Evolutionary conservation across 2,888 invertebrate species (phyloP).

Genomic region (Spialia ferax): DNA sequence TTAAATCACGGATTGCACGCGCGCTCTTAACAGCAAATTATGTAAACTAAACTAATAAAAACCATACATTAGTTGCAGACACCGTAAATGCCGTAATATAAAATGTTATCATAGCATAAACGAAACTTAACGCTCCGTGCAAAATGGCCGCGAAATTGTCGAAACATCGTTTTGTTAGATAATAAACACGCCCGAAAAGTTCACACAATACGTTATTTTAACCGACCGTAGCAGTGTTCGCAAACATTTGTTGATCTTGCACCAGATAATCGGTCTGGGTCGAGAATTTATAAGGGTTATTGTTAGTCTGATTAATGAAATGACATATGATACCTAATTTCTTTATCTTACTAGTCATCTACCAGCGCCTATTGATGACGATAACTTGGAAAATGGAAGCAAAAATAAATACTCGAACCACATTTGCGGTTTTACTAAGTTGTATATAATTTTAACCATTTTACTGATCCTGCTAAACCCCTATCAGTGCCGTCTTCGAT

Average conservation of each 20-base stretch:
- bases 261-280: neutral
- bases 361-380: no score
- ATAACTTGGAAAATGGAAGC: no score
- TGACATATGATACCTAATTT: no score
- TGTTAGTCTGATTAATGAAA: no score
- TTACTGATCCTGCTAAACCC: no score
- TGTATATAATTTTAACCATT: no score
- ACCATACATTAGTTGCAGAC: neutral
- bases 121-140: slow-evolving; percentile 53
- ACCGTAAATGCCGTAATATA: slow-evolving; percentile 32
- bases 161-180: slow-evolving; percentile 54
- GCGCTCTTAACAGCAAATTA: no score
- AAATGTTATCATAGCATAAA: slow-evolving; percentile 43
- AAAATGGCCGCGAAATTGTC: slow-evolving; percentile 56
- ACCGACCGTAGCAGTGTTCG: slow-evolving; percentile 33
- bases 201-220: slow-evolving; percentile 36
- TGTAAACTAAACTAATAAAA: neutral
- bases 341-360: no score
- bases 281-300: neutral
- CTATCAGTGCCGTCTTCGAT: no score
- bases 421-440: no score
- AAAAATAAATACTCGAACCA: no score
- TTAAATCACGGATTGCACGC: no score
- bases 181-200: slow-evolving; percentile 45
- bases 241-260: slow-evolving; percentile 22